Evolutionary conservation across 2,113 vertebrate genomes (phyloP).

Genomic region (Triplophysa dalaica): DNA sequence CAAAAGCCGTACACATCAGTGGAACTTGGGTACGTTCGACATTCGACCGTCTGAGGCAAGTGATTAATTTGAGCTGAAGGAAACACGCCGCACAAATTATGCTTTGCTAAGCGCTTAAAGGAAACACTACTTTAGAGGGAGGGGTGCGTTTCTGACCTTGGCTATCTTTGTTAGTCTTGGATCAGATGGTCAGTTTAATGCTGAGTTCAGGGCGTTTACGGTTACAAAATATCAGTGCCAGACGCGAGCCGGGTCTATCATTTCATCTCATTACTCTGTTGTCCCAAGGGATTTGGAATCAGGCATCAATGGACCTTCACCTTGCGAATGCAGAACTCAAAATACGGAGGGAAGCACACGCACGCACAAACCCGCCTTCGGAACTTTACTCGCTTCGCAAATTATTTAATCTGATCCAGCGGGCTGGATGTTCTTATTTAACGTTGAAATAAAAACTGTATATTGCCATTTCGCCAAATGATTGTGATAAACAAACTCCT

Average conservation of each 20-base stretch:
- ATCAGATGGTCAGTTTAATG: constrained; percentile 52
- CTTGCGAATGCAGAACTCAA: constrained; percentile 4
- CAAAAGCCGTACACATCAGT: background rate
- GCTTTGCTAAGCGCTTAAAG: constrained; percentile 34
- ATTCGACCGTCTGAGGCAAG: background rate
- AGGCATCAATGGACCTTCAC: constrained; percentile 15
- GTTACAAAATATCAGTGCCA: constrained; percentile 41
- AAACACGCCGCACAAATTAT: constrained; percentile 30
- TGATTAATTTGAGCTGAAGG: constrained; percentile 32
- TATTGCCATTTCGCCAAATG: background rate
- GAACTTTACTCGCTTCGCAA: background rate
- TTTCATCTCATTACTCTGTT: constrained; percentile 44
- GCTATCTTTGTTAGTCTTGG: constrained; percentile 42
- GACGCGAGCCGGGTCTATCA: constrained; percentile 33
- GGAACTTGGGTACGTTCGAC: background rate
- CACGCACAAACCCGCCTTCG: background rate
- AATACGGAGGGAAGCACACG: background rate
- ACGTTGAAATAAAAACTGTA: background rate
- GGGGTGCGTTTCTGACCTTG: constrained; percentile 29
- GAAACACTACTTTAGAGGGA: constrained; percentile 37
- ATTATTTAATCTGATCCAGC: background rate
- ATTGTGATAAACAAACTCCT: constrained; percentile 25
- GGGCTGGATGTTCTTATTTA: constrained; percentile 1
- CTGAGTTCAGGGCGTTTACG: constrained; percentile 45
- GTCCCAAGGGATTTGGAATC: constrained; percentile 37